Conservation (phyloP, 2,113 vertebrate genomes). For the Typhlomys cinereus region DNA sequence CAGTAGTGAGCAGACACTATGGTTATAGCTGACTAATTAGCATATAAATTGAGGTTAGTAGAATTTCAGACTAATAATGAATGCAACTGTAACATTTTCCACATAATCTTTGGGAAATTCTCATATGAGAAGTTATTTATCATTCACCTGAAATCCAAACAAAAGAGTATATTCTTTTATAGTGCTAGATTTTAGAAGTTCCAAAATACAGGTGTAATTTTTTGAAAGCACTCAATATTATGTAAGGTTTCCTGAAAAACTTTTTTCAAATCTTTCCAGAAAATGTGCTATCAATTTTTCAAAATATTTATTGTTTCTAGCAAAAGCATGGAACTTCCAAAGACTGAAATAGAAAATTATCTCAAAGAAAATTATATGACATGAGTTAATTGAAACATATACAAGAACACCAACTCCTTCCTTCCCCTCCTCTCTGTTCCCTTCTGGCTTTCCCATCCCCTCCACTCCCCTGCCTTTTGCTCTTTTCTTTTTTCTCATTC, state of each 20-base stretch:
- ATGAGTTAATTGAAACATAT: neutral
- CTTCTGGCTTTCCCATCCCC: neutral
- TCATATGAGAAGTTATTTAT: neutral
- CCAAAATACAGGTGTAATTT: neutral
- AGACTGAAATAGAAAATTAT: neutral
- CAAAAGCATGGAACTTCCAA: constrained; percentile 7
- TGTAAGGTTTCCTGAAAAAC: neutral
- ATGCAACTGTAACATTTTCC: neutral
- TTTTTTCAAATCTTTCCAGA: constrained; percentile 19
- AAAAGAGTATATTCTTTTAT: neutral
- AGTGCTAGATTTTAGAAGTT: neutral
- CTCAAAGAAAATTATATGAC: neutral
- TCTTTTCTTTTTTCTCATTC: neutral
- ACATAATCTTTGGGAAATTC: neutral
- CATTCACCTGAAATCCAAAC: neutral
- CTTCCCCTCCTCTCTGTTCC: neutral
- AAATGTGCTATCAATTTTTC: constrained; percentile 49
- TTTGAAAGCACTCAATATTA: neutral
- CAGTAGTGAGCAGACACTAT: neutral
- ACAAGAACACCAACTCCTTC: neutral
- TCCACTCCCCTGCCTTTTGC: neutral
- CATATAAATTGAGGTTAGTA: neutral
- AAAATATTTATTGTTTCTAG: constrained; percentile 64
- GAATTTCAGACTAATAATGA: constrained; percentile 27
- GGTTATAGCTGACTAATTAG: neutral